These are phyloP conservation scores for Escarpia spicata DNA, from an alignment of 2,888 invertebrate genomes.

Conservation along the genomic window DNA sequence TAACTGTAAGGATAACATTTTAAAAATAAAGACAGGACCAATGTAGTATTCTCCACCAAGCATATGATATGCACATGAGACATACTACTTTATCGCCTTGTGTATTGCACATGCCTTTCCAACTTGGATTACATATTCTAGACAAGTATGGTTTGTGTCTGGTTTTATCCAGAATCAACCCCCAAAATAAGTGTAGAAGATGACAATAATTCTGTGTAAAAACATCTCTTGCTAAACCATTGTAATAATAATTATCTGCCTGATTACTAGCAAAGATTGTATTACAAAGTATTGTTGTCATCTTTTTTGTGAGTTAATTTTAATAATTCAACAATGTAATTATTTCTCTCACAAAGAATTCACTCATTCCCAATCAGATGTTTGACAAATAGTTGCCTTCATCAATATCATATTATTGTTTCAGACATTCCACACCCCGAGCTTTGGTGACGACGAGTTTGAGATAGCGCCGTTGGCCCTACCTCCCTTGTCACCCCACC, in stretches of 20 bases:
- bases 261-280: background rate
- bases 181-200: background rate
- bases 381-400: background rate
- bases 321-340: background rate
- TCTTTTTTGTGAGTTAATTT: no score
- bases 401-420: background rate
- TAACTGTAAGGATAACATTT: no score
- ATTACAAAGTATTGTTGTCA: no score
- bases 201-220: background rate
- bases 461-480: conserved; percentile 5
- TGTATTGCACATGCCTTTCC: no score
- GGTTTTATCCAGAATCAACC: no score
- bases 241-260: background rate
- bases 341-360: background rate
- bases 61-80: background rate
- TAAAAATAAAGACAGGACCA: no score
- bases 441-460: background rate
- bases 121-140: background rate
- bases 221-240: background rate
- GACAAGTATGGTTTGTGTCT: background rate
- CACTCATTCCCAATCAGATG: background rate
- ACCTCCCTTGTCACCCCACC: background rate
- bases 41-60: no score
- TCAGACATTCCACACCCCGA: conserved; percentile 4
- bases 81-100: no score